Base-by-base conservation (phyloP, 2,113 vertebrate species). In the Opisthocomus hoazin region DNA sequence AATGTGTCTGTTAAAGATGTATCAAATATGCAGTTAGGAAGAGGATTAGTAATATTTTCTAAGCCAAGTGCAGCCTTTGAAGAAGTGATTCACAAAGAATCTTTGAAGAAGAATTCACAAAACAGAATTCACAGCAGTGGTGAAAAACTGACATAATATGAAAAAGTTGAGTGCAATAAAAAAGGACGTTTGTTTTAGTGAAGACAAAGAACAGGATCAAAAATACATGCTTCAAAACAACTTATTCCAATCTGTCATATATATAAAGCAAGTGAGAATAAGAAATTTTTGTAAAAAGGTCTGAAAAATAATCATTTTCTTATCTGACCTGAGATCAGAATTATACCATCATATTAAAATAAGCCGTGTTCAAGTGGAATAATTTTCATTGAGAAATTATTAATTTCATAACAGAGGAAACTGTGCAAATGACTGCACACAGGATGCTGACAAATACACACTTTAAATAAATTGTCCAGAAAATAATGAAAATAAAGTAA, bases 21-120 rank as follows among this genome's bases (percentile, higher is more conserved):
- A 80, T 89, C 56, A 95, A 91, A 88, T 83, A 89, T 78, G 54
- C 58, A 71, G 39, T 90, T 87, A 85, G 22, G 43, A 94, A 57
- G 37, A 68, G 46, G 34, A 69, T 94, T 90, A 84, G 65, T 86
- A 95, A 80, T 71, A 70, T 95, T 94, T 93, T 83, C 41, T 50
- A 86, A 93, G 32, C 19, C 37, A 82, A 83, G 30, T 85, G 36
- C 43, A 88, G 46, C 50, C 61, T 90, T 97, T 89, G 79, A 97
- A 91, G 29, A 82, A 56, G 11, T 66, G 30, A 92, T 92, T n/a
- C n/a, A n/a, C n/a, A n/a, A n/a, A n/a, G n/a, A n/a, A n/a, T n/a
- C n/a, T n/a, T n/a, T n/a, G n/a, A n/a, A n/a, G n/a, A n/a, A n/a
- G n/a, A n/a, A n/a, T n/a, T n/a, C n/a, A n/a, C n/a, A n/a, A n/a